Evolutionary conservation across 2,113 vertebrate species (phyloP).

Genomic region (Hylia prasina): DNA sequence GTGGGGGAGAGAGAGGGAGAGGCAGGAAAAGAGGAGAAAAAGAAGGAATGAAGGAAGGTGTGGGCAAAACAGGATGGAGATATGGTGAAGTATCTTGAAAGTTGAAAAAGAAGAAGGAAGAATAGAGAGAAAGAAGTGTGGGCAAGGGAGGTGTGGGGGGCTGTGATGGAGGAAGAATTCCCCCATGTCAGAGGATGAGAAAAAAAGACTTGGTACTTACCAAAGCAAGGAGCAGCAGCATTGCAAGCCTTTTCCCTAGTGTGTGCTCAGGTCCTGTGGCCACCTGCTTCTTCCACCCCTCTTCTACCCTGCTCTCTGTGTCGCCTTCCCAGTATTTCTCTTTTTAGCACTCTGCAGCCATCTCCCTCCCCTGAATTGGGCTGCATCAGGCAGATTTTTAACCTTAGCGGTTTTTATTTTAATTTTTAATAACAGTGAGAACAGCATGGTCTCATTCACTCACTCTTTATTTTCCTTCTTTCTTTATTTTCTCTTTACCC

Average conservation of each 20-base stretch:
- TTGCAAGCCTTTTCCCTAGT: background rate
- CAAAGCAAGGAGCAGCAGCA: background rate
- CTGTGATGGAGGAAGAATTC: background rate
- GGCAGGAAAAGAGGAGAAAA: background rate
- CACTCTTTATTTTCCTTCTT: background rate
- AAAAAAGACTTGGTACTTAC: background rate
- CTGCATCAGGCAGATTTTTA: background rate
- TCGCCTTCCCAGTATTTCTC: background rate
- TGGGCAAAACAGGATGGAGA: background rate
- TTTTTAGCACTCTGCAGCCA: background rate
- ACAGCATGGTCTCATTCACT: background rate
- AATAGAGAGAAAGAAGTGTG: background rate
- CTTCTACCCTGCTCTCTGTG: background rate
- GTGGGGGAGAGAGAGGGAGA: background rate
- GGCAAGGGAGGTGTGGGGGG: rapidly evolving
- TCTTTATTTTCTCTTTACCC: background rate
- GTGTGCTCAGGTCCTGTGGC: background rate
- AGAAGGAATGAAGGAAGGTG: background rate
- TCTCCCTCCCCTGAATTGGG: background rate
- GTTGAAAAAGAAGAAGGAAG: background rate
- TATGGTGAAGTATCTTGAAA: background rate
- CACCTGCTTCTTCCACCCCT: background rate
- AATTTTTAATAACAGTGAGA: background rate
- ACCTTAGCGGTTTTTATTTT: background rate
- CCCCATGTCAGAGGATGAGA: background rate